phyloP scores from a whole-genome alignment of 2,113 vertebrate genomes.

The Oryzias woworae region DNA sequence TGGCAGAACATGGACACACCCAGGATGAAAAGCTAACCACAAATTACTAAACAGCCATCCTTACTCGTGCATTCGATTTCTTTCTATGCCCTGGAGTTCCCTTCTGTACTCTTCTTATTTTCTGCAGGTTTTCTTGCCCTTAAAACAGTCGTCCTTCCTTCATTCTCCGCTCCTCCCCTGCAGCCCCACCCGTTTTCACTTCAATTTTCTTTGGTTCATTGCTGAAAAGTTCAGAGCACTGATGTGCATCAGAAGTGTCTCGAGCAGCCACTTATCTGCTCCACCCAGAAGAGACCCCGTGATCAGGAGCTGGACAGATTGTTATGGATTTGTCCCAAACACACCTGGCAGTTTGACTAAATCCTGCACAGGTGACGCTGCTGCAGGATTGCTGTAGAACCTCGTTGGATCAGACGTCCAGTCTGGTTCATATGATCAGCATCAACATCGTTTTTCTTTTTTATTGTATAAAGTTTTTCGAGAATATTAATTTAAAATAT shows the following conservation, averaged over 20 bases:
- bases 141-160: not conserved
- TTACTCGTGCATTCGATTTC: not conserved
- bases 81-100: not conserved
- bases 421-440: too few relatives aligned
- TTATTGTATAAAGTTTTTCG: too few relatives aligned
- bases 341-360: too few relatives aligned
- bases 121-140: not conserved
- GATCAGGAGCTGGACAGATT: not conserved
- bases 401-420: too few relatives aligned
- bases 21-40: constrained; percentile 61
- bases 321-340: too few relatives aligned
- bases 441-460: too few relatives aligned
- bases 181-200: constrained; percentile 26
- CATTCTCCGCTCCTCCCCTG: not conserved
- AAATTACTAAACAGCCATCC: constrained; percentile 57
- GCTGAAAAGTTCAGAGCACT: not conserved
- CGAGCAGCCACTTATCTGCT: not conserved
- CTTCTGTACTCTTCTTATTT: not conserved
- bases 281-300: constrained; percentile 6
- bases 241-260: constrained; percentile 1
- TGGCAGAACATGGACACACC: constrained; percentile 62
- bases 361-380: too few relatives aligned
- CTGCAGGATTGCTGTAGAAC: too few relatives aligned
- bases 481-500: too few relatives aligned
- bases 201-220: not conserved